Conservation (phyloP, 2,797 vertebrate genomes). For the Pangasius djambal region DNA sequence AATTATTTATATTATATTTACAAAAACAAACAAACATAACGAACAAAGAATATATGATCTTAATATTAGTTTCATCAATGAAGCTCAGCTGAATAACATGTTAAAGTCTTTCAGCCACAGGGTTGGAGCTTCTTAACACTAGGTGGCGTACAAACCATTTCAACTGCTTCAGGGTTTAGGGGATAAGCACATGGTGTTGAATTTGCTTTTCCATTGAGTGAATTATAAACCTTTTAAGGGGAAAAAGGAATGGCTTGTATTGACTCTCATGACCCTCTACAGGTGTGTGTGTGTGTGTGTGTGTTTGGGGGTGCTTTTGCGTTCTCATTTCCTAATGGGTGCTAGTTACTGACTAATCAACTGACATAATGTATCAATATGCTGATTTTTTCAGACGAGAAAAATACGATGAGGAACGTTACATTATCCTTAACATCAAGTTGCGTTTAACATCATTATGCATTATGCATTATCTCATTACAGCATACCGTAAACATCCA, state of each 20-base stretch:
- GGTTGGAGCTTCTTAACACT: not conserved
- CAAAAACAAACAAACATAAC: not conserved
- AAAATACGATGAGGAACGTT: not conserved
- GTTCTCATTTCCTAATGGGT: not conserved
- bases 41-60: not conserved
- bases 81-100: not conserved
- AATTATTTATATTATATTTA: not conserved
- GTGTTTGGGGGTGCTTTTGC: not conserved
- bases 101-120: not conserved
- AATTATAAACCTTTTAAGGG: conserved; percentile 36
- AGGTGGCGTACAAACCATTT: not conserved
- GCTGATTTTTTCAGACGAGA: not conserved
- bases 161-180: not conserved
- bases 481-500: not conserved
- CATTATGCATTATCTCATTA: not conserved
- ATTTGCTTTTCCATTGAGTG: conserved; percentile 20
- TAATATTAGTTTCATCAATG: not conserved
- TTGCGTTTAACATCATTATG: not conserved
- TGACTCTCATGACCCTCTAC: not conserved
- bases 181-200: not conserved
- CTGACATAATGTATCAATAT: not conserved
- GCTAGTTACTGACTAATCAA: not conserved
- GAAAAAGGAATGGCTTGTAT: not conserved
- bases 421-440: not conserved
- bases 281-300: not conserved